Percentiles rank a stretch among this genome's conserved stretches.
These are phyloP conservation scores for Resseliella maxima DNA, from an alignment of 2,888 invertebrate species.

Conservation along the genomic window DNA sequence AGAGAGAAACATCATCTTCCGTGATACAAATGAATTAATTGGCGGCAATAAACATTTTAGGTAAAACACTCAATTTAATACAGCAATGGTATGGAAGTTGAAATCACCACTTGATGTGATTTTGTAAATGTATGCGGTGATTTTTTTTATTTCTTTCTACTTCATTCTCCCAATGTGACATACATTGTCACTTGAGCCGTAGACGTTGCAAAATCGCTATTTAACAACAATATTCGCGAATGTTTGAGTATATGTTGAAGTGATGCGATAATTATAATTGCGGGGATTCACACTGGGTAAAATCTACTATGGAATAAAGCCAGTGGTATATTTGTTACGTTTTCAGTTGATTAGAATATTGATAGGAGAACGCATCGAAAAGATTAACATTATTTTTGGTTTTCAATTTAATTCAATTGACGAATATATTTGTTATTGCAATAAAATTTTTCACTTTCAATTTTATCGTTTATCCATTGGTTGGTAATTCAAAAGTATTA, in stretches of 20 bases:
- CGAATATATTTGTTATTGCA: too few relatives aligned
- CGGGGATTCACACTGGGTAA: conserved; percentile 42
- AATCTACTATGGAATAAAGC: not conserved
- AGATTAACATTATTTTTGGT: not conserved
- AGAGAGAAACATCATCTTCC: too few relatives aligned
- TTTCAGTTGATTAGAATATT: conserved; percentile 18
- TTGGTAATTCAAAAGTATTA: too few relatives aligned
- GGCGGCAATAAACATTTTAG: too few relatives aligned
- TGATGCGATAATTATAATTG: conserved; percentile 44
- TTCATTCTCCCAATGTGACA: too few relatives aligned
- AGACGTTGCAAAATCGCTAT: not conserved
- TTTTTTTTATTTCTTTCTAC: not conserved
- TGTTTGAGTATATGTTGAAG: not conserved
- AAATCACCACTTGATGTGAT: too few relatives aligned
- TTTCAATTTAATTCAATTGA: not conserved
- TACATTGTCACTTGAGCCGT: not conserved
- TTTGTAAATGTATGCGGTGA: too few relatives aligned
- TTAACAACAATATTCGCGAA: not conserved
- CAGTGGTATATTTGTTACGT: not conserved
- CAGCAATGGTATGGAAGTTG: too few relatives aligned
- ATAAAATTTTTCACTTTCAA: too few relatives aligned
- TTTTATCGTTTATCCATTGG: too few relatives aligned
- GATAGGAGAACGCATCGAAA: not conserved
- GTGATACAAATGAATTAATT: too few relatives aligned
- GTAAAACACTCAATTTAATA: too few relatives aligned